Base-by-base conservation (phyloP, 2,113 vertebrate genomes). In the Lampris incognitus region DNA sequence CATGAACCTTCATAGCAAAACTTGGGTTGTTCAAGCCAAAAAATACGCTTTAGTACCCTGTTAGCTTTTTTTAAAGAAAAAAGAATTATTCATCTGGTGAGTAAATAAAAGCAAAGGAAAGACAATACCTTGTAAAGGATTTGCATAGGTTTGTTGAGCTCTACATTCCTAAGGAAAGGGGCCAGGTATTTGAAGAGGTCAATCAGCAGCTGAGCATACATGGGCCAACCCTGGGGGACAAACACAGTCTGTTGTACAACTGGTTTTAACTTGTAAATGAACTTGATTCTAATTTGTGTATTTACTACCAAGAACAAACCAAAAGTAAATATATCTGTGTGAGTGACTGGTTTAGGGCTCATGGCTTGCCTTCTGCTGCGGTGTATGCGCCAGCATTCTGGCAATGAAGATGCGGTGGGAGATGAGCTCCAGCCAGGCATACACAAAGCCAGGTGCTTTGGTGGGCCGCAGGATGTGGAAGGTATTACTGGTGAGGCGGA, bases 81-180 rank as follows among this genome's bases (percentile, higher is more conserved):
- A 40, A 37, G 2, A 9, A 8, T 38, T 39, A 38, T 5, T 39
- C 39, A 60, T 39, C 4, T 9, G 9, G 7, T 6, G 44, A 2
- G 13, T 9, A 62, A 5, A 51, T n/a, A 54, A 4, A 54, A 4
- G 37, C 1, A 4, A 37, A 8, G 1, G 46, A 57, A 5, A 55
- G 52, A 49, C 1, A 24, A 59, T 71, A 99, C 98, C 98, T 99
- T 99, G 88, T 99, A 99, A 84, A 99, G 97, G 82, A 99, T 99
- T 97, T 99, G 98, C 98, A 99, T 99, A 97, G 98, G 98, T 96
- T 99, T 99, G 93, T 97, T 97, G 89, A 99, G 97, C 93, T 99
- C 98, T 88, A 99, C 98, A 75, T 99, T 99, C 93, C 98, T 96
- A 92, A 99, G 90, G 89, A 99, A 99, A 82, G 98, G 98, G 37